phyloP scores from a whole-genome alignment of 2,113 vertebrate genomes.

The Polypterus bichir region DNA sequence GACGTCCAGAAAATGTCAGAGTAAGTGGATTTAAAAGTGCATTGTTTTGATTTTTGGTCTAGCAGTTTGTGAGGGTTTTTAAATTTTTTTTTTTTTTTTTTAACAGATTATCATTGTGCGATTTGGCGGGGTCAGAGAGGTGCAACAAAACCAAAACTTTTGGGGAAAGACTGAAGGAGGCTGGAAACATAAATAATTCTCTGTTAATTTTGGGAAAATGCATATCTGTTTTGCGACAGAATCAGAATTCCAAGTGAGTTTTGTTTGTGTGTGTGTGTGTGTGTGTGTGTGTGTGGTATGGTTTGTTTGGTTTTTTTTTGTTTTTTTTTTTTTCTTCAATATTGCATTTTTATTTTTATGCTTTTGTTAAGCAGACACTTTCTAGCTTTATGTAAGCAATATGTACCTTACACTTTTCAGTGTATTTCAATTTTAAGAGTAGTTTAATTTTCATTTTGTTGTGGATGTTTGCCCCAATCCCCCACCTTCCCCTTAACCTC shows the following conservation, averaged over 20 bases:
- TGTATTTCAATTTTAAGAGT: no score
- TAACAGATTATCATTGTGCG: conserved; percentile 69
- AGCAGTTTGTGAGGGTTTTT: background rate
- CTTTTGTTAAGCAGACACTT: no score
- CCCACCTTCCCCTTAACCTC: no score
- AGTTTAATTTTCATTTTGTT: no score
- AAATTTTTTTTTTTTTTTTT: background rate
- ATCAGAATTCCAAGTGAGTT: conserved; percentile 60
- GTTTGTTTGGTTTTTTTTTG: no score
- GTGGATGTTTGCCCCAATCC: no score
- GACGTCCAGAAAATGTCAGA: conserved; percentile 51
- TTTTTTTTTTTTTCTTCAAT: no score
- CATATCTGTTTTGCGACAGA: conserved; percentile 65
- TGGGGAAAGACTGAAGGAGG: conserved; percentile 75
- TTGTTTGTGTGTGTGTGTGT: conserved; percentile 1
- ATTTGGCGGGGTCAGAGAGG: conserved; percentile 77
- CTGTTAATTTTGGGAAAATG: conserved; percentile 80
- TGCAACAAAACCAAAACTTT: conserved; percentile 74
- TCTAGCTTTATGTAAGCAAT: no score
- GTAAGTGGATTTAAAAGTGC: conserved; percentile 37
- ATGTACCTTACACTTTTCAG: no score
- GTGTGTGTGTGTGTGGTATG: background rate
- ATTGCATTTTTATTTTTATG: no score
- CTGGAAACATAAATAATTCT: conserved; percentile 80
- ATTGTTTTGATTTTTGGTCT: background rate